phyloP scores from a whole-genome alignment of 2,797 vertebrate species.

The Acrocephalus scirpaceus region DNA sequence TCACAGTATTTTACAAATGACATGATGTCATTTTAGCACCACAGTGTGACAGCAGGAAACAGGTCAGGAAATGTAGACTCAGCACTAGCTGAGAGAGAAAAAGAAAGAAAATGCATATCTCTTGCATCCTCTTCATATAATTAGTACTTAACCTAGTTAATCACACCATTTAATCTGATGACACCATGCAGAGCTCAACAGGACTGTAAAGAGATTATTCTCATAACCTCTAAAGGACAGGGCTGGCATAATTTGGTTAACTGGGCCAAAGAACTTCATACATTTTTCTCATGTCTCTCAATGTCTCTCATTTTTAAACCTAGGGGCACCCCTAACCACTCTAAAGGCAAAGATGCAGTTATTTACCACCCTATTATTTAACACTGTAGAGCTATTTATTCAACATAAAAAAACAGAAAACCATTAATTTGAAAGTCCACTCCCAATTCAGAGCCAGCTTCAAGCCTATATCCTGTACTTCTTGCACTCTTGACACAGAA shows the following conservation, averaged over 20 bases:
- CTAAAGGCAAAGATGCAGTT: neutral
- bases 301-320: neutral
- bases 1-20: neutral
- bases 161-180: conserved; percentile 13
- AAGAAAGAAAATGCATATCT: neutral
- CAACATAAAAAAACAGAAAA: neutral
- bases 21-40: rapidly evolving
- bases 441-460: neutral
- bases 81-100: neutral
- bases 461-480: neutral
- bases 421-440: neutral
- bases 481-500: rapidly evolving
- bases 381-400: neutral
- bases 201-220: neutral
- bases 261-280: neutral
- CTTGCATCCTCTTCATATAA: neutral
- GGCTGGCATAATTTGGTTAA: neutral
- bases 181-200: neutral
- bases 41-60: neutral
- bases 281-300: neutral
- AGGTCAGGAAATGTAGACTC: neutral
- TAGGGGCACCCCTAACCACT: neutral
- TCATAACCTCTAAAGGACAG: neutral
- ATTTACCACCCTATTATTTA: neutral
- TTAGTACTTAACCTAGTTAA: conserved; percentile 28